A percentile compares a stretch with the other conserved stretches of the same genome.
phyloP scores from a whole-genome alignment of 2,888 invertebrate genomes.

The Leptinotarsa tumamoca region DNA sequence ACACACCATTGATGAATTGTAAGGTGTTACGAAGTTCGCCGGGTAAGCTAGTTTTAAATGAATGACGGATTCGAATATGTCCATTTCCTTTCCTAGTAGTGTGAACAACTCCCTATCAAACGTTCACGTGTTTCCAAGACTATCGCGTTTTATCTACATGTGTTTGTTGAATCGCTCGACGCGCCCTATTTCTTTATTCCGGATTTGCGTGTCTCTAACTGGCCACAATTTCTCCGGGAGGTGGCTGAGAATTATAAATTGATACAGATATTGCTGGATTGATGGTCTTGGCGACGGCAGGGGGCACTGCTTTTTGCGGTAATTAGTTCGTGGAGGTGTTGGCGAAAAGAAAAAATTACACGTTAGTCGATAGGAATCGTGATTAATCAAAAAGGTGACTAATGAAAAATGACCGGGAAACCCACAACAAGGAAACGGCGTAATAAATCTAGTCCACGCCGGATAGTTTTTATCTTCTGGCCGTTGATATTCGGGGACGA shows the following conservation, averaged over 20 bases:
- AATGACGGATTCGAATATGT: too few relatives aligned
- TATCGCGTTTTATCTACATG: constrained; percentile 1
- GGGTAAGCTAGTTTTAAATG: too few relatives aligned
- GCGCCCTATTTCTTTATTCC: constrained; percentile 20
- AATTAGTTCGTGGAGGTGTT: constrained; percentile 44
- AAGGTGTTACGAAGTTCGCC: too few relatives aligned
- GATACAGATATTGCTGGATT: constrained; percentile 49
- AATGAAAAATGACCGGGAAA: constrained; percentile 42
- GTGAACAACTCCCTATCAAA: not conserved
- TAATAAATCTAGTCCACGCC: constrained; percentile 41
- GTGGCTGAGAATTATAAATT: constrained; percentile 47
- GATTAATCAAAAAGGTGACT: constrained; percentile 46
- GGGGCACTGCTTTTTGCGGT: constrained; percentile 40
- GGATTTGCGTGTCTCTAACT: constrained; percentile 43
- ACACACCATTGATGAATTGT: too few relatives aligned
- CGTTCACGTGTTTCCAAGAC: constrained; percentile 2
- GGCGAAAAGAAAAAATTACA: constrained; percentile 41
- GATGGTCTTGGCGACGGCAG: constrained; percentile 40
- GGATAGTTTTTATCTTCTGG: constrained; percentile 13
- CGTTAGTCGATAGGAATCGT: constrained; percentile 36
- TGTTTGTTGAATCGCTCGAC: constrained; percentile 4
- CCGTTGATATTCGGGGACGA: constrained; percentile 10
- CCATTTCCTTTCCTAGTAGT: not conserved
- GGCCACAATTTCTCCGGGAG: constrained; percentile 31
- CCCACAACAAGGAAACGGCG: constrained; percentile 42